Percentiles rank a stretch among this genome's conserved stretches.
phyloP scores from a whole-genome alignment of 2,888 invertebrate species.

The Pseudeuparius sepicola region DNA sequence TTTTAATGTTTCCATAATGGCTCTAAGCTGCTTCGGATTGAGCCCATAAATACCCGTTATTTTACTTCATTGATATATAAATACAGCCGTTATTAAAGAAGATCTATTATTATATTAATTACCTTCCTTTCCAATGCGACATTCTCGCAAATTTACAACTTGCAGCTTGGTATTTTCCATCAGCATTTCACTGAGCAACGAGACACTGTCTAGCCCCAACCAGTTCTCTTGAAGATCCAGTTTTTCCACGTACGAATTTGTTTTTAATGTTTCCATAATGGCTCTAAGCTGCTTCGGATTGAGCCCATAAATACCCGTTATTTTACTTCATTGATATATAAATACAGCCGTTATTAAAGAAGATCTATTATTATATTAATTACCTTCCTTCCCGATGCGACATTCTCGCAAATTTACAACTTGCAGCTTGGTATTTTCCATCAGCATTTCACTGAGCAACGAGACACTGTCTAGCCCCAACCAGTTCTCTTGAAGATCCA shows the following conservation, averaged over 20 bases:
- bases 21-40: slow-evolving; percentile 32
- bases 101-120: too few species aligned
- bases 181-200: slow-evolving; percentile 36
- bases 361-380: too few species aligned
- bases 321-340: too few species aligned
- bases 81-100: too few species aligned
- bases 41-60: too few species aligned
- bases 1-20: slow-evolving; percentile 34
- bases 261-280: slow-evolving; percentile 33
- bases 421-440: slow-evolving; percentile 33
- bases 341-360: too few species aligned
- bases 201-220: slow-evolving; percentile 34
- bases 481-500: slow-evolving; percentile 39
- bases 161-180: slow-evolving; percentile 33
- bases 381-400: slow-evolving; percentile 36
- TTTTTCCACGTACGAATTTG: slow-evolving; percentile 33
- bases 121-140: slow-evolving; percentile 38
- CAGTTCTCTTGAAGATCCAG: slow-evolving; percentile 39
- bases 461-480: slow-evolving; percentile 34
- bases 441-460: slow-evolving; percentile 36
- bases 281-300: slow-evolving; percentile 33
- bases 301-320: slow-evolving; percentile 37
- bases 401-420: slow-evolving; percentile 38
- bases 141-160: slow-evolving; percentile 36
- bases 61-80: too few species aligned